Evolutionary conservation across 2,113 vertebrate species (phyloP).

Genomic region (Sorex fumeus): DNA sequence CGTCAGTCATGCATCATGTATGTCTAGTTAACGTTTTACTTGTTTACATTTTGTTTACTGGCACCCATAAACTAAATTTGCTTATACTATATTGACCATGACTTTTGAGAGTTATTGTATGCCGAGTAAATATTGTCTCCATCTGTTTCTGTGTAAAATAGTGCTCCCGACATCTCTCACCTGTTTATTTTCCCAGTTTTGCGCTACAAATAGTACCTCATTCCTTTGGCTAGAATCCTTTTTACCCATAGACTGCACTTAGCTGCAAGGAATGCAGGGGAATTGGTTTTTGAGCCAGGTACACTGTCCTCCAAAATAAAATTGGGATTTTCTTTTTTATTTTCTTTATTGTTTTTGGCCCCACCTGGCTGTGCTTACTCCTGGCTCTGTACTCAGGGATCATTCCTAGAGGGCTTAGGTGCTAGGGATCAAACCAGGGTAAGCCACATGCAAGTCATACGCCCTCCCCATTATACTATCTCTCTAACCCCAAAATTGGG

Average conservation of each 20-base stretch:
- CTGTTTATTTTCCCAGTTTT: constrained; percentile 13
- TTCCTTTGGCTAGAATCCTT: constrained; percentile 49
- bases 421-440: too few relatives aligned
- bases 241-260: neutral
- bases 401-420: too few relatives aligned
- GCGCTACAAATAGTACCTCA: neutral
- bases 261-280: neutral
- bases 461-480: too few relatives aligned
- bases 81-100: constrained; percentile 1
- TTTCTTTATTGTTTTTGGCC: too few relatives aligned
- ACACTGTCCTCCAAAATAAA: constrained; percentile 40
- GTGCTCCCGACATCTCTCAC: neutral
- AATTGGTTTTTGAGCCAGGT: constrained; percentile 16
- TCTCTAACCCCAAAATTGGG: too few relatives aligned
- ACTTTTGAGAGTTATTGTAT: neutral
- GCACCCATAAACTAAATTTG: constrained; percentile 19
- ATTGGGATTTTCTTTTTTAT: neutral
- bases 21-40: constrained; percentile 37
- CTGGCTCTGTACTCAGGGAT: too few relatives aligned
- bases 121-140: neutral
- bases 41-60: constrained; percentile 12
- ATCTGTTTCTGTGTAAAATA: constrained; percentile 9
- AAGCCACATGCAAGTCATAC: too few relatives aligned
- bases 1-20: constrained; percentile 11
- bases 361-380: too few relatives aligned